A percentile compares a stretch with the other conserved stretches of the same genome.
phyloP scores from a whole-genome alignment of 2,113 vertebrate species.

The Calyptommatus sinebrachiatus region DNA sequence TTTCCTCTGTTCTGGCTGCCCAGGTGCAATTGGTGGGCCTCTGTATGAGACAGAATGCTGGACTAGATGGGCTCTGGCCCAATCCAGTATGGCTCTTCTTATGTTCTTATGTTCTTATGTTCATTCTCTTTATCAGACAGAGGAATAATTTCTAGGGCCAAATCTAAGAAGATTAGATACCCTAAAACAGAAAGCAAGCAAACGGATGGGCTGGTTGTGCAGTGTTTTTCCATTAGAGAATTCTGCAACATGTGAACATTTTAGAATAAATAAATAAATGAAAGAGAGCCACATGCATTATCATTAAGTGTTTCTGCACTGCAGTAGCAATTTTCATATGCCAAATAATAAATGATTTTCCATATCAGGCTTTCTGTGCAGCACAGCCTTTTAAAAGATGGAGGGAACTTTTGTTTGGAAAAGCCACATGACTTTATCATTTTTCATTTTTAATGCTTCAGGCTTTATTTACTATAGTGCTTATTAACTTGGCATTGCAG shows the following conservation, averaged over 20 bases:
- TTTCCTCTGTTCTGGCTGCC: too few relatives aligned
- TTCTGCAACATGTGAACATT: conserved; percentile 7
- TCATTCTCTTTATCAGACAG: too few relatives aligned
- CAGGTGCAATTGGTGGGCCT: too few relatives aligned
- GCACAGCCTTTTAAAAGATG: conserved; percentile 28
- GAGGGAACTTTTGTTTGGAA: conserved; percentile 28
- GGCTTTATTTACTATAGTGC: background rate
- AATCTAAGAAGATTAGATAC: background rate
- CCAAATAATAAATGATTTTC: conserved; percentile 8
- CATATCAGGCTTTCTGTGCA: background rate
- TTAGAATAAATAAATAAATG: background rate
- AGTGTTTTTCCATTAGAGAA: background rate
- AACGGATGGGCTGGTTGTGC: background rate
- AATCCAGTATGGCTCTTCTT: too few relatives aligned
- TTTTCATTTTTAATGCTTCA: conserved; percentile 21
- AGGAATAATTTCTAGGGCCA: background rate
- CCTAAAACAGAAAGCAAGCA: background rate
- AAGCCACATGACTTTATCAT: conserved; percentile 20
- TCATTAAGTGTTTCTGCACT: conserved; percentile 12
- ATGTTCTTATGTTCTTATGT: too few relatives aligned
- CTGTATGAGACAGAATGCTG: too few relatives aligned
- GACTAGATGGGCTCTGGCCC: too few relatives aligned
- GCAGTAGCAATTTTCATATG: conserved; percentile 3
- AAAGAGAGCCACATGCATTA: background rate
- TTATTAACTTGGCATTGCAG: background rate